Percentiles rank a stretch among this genome's conserved stretches.
These are phyloP conservation scores for Campylomormyrus tamandua DNA, from an alignment of 2,113 vertebrate genomes.

Conservation along the genomic window DNA sequence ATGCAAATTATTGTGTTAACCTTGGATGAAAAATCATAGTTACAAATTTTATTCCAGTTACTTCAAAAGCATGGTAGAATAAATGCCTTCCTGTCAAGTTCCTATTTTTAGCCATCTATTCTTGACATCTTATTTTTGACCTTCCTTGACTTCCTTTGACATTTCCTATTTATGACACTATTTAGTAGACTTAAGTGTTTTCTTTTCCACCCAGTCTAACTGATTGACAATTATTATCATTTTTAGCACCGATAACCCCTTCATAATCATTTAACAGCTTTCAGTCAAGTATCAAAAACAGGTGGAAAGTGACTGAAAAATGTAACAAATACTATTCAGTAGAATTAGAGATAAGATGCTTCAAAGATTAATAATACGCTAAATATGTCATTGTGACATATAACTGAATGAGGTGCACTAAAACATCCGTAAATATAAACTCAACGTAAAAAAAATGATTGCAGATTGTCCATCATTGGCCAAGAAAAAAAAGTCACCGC, in stretches of 20 bases:
- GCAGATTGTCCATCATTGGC: not conserved
- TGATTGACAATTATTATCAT: not conserved
- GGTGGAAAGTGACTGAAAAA: not conserved
- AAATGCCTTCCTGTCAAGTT: constrained; percentile 52
- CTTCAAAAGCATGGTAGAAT: not conserved
- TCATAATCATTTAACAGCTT: not conserved
- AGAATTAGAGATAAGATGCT: not conserved
- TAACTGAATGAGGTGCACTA: not conserved
- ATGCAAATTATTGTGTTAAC: not conserved
- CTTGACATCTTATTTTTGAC: constrained; percentile 65
- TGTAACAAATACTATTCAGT: not conserved
- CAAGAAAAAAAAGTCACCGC: not conserved
- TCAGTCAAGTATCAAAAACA: not conserved
- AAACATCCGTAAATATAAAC: not conserved
- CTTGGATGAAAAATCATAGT: not conserved
- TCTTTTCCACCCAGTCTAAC: constrained; percentile 29
- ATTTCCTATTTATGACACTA: constrained; percentile 58
- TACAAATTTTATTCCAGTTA: not conserved
- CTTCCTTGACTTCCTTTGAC: constrained; percentile 63
- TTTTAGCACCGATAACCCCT: not conserved
- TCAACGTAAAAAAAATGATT: not conserved
- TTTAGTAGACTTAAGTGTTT: constrained; percentile 49
- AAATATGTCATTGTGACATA: not conserved
- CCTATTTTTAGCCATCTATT: constrained; percentile 75
- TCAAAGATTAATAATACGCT: not conserved